These are phyloP conservation scores for Isurus oxyrinchus DNA, from an alignment of 2,113 vertebrate species.

Conservation along the genomic window DNA sequence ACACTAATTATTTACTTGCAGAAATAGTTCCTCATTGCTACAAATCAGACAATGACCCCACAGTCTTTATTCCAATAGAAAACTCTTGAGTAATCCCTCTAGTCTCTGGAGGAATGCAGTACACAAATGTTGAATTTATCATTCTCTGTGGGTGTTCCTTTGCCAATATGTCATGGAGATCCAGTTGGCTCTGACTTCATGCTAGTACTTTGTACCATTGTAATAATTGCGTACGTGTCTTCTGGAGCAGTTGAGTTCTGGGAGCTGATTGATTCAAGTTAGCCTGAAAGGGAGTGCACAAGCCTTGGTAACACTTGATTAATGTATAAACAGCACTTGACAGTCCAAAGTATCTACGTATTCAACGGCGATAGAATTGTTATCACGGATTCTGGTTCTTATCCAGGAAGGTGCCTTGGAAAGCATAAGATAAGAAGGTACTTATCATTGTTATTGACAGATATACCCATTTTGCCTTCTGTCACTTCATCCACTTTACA, in stretches of 20 bases:
- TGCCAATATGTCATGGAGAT: not conserved
- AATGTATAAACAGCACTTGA: not conserved
- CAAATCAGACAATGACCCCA: not conserved
- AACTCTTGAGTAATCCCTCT: not conserved
- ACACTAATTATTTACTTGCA: not conserved
- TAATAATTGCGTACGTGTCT: not conserved
- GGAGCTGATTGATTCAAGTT: not conserved
- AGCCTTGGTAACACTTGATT: not conserved
- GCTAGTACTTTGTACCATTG: not conserved
- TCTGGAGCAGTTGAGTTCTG: not conserved
- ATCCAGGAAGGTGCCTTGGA: not conserved
- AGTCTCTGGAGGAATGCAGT: not conserved
- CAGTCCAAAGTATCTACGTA: not conserved
- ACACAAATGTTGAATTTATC: not conserved
- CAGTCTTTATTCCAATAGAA: not conserved
- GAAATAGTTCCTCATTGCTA: not conserved
- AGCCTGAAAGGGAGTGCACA: not conserved
- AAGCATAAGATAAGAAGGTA: not conserved
- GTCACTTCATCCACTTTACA: not conserved
- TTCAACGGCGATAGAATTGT: not conserved
- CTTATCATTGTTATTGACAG: not conserved
- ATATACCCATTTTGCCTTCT: not conserved
- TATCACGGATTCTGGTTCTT: not conserved
- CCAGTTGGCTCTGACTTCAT: not conserved
- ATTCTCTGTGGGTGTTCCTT: not conserved